Conservation (phyloP, 2,888 invertebrate genomes). For the Congeria kusceri region DNA sequence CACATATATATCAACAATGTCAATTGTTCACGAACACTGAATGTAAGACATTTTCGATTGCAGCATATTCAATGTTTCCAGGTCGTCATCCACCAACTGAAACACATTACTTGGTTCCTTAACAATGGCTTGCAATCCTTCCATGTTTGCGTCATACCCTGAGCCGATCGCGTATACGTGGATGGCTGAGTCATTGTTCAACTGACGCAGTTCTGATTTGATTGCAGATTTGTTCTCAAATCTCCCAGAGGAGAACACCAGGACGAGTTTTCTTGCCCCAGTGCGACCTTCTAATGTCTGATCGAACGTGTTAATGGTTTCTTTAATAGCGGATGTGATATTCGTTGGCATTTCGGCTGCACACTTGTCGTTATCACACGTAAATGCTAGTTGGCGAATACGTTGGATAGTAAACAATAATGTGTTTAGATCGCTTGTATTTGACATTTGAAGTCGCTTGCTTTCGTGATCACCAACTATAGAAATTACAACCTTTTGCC, state of each 20-base stretch:
- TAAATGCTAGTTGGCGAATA: too few species aligned
- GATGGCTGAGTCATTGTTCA: not conserved
- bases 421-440: not conserved
- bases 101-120: slow-evolving; percentile 19
- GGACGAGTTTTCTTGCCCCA: not conserved
- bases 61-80: slow-evolving; percentile 7
- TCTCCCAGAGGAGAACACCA: slow-evolving; percentile 14
- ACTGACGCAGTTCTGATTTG: not conserved
- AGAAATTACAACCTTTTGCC: too few species aligned
- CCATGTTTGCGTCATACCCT: slow-evolving; percentile 10
- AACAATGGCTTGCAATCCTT: slow-evolving; percentile 11
- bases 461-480: not conserved
- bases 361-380: too few species aligned
- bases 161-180: slow-evolving; percentile 17
- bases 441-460: not conserved
- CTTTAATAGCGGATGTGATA: slow-evolving; percentile 13
- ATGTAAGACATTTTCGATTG: slow-evolving; percentile 21
- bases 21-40: too few species aligned
- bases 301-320: not conserved
- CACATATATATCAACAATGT: too few species aligned
- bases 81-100: not conserved
- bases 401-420: too few species aligned
- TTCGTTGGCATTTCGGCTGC: not conserved
- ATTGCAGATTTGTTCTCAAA: slow-evolving; percentile 1
- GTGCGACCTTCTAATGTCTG: not conserved